Evolutionary conservation across 2,888 invertebrate species (phyloP), one percentile per base, ranked within the genome.

Genomic region (Megamerina dolium): DNA sequence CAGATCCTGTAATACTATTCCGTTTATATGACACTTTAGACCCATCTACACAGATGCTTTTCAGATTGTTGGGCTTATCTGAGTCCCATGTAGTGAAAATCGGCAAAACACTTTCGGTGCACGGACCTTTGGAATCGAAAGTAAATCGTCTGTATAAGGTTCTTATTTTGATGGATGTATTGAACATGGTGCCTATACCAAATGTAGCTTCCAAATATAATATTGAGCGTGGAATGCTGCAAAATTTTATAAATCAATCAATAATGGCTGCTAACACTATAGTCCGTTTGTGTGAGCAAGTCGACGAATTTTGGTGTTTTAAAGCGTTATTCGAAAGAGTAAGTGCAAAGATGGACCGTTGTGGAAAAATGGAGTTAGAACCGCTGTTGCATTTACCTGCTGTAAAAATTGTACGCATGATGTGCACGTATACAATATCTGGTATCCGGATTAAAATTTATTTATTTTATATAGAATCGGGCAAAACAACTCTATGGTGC

Each of bases 341-440:
- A 63, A 79, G 83, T 21, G 76, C 80, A 53, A 77, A 84, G 46
- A 76, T 96, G 56, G 81, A 85, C 49, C 82, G 87, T 64, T 92
- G 92, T 69, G 88, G 88, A 45, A 80, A 85, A 9, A 74, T 78
- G 1, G 92, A 93, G 55, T 73, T 96, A 41, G 74, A 83, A 23
- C 83, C 84, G 10, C 75, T 97, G 16, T 81, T 96, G 82, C 87
- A 91, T 52, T 75, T 96, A 53, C 94, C 95, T 2, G 80, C 82
- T 16, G 91, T 96, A 3, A 89, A 86, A 75, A 82, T 85, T 73
- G 85, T 85, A 69, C 63, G 58, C 50, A 12, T n/a, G 5, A 13
- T 31, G 17, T 29, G 21, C 10, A 3, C 12, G 4, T 5, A 27
- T 5, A 27, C 13, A 17, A 16, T 35, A 17, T 12, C 6, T 16